phyloP scores from a whole-genome alignment of 2,113 vertebrate genomes.

The Isichthys henryi region DNA sequence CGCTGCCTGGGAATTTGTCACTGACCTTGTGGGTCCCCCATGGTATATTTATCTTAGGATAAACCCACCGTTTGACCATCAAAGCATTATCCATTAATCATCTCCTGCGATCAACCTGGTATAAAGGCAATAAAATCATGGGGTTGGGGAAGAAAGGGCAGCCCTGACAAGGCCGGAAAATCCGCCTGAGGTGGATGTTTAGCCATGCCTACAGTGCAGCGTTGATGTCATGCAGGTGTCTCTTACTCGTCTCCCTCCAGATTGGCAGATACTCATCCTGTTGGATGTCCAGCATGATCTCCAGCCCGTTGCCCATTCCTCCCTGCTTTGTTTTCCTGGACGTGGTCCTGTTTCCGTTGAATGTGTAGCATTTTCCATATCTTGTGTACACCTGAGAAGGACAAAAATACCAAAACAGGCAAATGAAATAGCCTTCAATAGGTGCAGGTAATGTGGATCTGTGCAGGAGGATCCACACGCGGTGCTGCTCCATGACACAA shows the following conservation, averaged over 20 bases:
- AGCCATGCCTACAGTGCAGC: too few species aligned
- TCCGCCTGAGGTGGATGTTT: not conserved
- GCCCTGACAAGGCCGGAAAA: not conserved
- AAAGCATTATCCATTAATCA: not conserved
- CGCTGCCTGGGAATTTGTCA: not conserved
- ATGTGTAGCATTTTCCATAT: slow-evolving; percentile 97
- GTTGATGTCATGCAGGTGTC: not conserved
- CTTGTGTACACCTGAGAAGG: slow-evolving; percentile 85
- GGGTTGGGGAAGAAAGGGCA: not conserved
- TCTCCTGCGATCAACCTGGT: not conserved
- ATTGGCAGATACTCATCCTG: slow-evolving; percentile 98
- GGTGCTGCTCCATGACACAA: not conserved
- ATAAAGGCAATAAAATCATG: not conserved
- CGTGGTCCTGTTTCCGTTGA: slow-evolving; percentile 80
- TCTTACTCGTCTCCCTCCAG: slow-evolving; percentile 95
- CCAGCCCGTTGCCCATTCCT: slow-evolving; percentile 92
- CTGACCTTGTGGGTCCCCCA: not conserved
- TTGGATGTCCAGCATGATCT: slow-evolving; percentile 98
- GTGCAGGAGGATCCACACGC: not conserved
- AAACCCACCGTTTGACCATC: not conserved
- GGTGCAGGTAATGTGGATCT: not conserved
- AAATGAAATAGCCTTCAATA: not conserved
- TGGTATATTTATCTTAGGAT: not conserved
- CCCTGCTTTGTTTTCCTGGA: slow-evolving; percentile 81
- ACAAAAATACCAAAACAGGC: slow-evolving; percentile 13